Conservation (phyloP, 1,140 invertebrate genomes). For the Orchestia grillus region DNA sequence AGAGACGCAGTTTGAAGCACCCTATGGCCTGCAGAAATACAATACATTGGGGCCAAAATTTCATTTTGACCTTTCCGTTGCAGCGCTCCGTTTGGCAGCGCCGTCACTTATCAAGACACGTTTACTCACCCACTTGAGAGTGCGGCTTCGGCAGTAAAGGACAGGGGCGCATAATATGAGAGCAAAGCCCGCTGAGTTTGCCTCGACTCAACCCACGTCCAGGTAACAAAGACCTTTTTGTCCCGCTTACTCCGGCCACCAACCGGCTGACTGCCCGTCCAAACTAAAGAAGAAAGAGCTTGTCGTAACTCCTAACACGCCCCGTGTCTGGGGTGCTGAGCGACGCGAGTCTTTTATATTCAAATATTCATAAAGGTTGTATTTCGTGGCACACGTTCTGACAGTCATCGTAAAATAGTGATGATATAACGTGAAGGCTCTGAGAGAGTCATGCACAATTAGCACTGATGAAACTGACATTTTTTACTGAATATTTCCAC, state of each 20-base stretch:
- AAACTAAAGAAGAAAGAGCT: not conserved
- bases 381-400: not conserved
- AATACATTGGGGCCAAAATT: not conserved
- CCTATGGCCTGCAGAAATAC: not conserved
- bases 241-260: not conserved
- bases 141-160: not conserved
- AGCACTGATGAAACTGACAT: not conserved
- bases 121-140: not conserved
- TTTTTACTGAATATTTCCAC: not conserved
- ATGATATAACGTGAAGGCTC: not conserved
- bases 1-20: not conserved
- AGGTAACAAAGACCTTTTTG: constrained; percentile 41
- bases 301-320: constrained; percentile 13
- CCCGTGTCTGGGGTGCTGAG: not conserved
- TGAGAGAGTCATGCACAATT: not conserved
- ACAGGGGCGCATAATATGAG: not conserved
- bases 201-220: not conserved
- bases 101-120: not conserved
- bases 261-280: not conserved
- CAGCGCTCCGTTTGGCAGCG: not conserved
- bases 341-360: constrained; percentile 7
- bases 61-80: not conserved
- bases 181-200: not conserved
- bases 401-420: not conserved
- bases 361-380: constrained; percentile 42